Evolutionary conservation across 2,113 vertebrate genomes (phyloP), one percentile per base, ranked within the genome.

Genomic region (Athene cunicularia): DNA sequence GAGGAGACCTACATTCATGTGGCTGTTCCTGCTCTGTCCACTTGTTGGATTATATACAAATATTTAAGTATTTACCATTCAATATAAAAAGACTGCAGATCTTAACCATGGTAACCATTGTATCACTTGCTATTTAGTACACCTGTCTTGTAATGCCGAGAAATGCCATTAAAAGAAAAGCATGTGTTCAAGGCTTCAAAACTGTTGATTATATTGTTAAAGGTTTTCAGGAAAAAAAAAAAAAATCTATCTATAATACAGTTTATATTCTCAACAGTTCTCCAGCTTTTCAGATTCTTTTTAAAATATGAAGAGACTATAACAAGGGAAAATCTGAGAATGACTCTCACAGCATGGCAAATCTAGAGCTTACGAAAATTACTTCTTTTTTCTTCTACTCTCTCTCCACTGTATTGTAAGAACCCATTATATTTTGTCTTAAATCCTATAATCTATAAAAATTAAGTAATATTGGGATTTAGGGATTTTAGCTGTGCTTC

Each of bases 91-190:
- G 9, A n/a, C 53, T 76, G 59, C n/a, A 80, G 77, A 63, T n/a
- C 28, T 87, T 89, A 82, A 80, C 94, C 85, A 85, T 80, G 80
- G 86, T 76, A 97, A 92, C 90, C 32, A 52, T 58, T 89, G 45
- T 72, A 9, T 77, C 59, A 7, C 39, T 80, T 72, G 19, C 55
- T 91, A 3, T 67, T 80, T 95, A 49, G 37, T 72, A 23, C n/a
- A 74, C 19, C 35, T 66, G 11, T 90, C 60, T 76, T 90, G 52
- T 32, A 81, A 66, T 83, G 50, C 41, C 2, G 6, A 93, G 37
- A 87, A 84, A 55, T 55, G 17, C 43, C 41, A 37, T 79, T 86
- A 73, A 68, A 74, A 72, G 56, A 41, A 80, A 93, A 88, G 7
- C 8, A 43, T 14, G 12, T 56, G 50, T 79, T 88, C 39, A 58